Conservation (phyloP, 1,140 invertebrate genomes). For the Oncopeltus fasciatus region DNA sequence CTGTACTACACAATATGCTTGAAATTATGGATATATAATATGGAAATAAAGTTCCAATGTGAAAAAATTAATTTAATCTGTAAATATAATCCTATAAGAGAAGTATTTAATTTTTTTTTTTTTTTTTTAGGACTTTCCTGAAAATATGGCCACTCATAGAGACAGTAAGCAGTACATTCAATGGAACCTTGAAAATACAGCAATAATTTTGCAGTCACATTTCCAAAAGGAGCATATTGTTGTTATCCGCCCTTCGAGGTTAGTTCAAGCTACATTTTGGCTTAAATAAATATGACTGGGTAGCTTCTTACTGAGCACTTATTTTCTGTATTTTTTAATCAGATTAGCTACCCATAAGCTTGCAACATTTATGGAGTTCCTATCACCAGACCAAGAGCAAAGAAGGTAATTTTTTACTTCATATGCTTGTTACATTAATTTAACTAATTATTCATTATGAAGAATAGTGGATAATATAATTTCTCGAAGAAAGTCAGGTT, state of each 20-base stretch:
- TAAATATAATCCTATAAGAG: too few relatives aligned
- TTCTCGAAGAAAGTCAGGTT: too few relatives aligned
- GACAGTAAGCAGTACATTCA: constrained; percentile 55
- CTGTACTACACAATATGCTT: too few relatives aligned
- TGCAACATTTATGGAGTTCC: constrained; percentile 25
- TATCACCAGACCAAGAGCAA: constrained; percentile 24
- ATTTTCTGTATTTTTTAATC: constrained; percentile 19
- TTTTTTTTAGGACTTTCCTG: constrained; percentile 52
- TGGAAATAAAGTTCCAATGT: too few relatives aligned
- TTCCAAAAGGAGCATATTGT: constrained; percentile 58
- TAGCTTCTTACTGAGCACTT: constrained; percentile 11
- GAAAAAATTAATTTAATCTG: too few relatives aligned
- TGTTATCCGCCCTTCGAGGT: constrained; percentile 54
- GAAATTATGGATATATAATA: too few relatives aligned
- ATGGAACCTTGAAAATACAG: constrained; percentile 65
- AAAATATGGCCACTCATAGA: constrained; percentile 57
- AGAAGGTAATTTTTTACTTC: constrained; percentile 24
- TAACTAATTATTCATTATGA: too few relatives aligned
- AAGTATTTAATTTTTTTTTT: constrained; percentile 9
- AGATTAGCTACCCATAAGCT: constrained; percentile 26
- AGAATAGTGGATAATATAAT: too few relatives aligned
- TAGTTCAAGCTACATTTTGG: neutral
- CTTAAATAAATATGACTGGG: neutral
- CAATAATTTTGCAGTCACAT: constrained; percentile 43
- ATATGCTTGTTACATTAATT: too few relatives aligned